phyloP scores from a whole-genome alignment of 1,140 invertebrate genomes.

The Drosophila saltans region DNA sequence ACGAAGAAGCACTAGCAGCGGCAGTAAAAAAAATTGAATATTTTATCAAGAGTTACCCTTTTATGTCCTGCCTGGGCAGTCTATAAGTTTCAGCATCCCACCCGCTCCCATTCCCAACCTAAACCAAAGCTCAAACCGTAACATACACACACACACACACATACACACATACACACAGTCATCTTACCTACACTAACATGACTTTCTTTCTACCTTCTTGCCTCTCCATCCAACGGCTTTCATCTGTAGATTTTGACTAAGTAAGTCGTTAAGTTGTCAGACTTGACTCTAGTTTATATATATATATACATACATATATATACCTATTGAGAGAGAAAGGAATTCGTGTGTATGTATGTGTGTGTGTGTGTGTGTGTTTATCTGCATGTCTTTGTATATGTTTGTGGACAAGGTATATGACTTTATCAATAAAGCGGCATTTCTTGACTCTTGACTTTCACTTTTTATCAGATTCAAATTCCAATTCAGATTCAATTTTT shows the following conservation, averaged over 20 bases:
- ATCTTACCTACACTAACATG: neutral
- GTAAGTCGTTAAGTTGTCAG: slow-evolving; percentile 77
- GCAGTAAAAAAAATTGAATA: slow-evolving; percentile 35
- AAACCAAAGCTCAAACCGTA: too few relatives aligned
- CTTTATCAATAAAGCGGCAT: slow-evolving; percentile 72
- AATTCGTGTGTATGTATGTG: slow-evolving; percentile 9
- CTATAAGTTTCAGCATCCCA: slow-evolving; percentile 48
- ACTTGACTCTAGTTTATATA: slow-evolving; percentile 52
- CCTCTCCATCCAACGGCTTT: neutral
- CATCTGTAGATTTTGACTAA: slow-evolving; percentile 58
- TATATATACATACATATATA: slow-evolving; percentile 6
- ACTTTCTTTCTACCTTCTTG: slow-evolving; percentile 21
- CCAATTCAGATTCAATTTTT: neutral
- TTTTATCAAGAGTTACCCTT: slow-evolving; percentile 56
- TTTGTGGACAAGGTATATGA: slow-evolving; percentile 31
- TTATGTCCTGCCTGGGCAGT: slow-evolving; percentile 49
- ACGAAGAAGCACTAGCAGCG: neutral
- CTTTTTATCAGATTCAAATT: slow-evolving; percentile 13
- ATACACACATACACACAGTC: neutral
- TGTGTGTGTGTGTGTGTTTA: neutral
- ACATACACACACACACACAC: neutral
- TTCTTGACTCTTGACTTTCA: slow-evolving; percentile 14
- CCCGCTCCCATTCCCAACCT: too few relatives aligned
- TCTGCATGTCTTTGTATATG: slow-evolving; percentile 18
- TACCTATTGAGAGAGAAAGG: neutral